Conservation (phyloP, 2,113 vertebrate genomes). For the Proterorhinus semilunaris region DNA sequence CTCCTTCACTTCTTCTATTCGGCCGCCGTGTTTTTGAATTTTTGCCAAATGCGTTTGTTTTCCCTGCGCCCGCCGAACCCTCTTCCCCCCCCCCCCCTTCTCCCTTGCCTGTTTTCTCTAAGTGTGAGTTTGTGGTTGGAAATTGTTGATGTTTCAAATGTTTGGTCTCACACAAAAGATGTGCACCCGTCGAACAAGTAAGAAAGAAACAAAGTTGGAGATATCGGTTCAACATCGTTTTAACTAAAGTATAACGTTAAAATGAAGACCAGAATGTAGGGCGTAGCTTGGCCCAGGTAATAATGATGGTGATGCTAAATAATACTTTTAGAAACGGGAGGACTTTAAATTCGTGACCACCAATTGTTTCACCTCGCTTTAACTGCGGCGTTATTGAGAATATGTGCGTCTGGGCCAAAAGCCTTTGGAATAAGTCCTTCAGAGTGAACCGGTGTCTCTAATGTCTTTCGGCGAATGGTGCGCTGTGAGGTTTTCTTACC, state of each 20-base stretch:
- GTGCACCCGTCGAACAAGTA: neutral
- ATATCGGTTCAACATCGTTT: neutral
- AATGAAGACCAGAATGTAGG: neutral
- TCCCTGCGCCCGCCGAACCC: no score
- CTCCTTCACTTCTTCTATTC: constrained; percentile 22
- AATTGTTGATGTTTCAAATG: constrained; percentile 31
- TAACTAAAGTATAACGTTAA: constrained; percentile 11
- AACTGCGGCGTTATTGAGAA: neutral
- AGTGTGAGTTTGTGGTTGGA: constrained; percentile 39
- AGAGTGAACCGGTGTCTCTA: neutral
- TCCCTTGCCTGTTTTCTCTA: constrained; percentile 31
- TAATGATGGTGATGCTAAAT: no score
- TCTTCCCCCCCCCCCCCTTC: neutral
- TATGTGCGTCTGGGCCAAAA: neutral
- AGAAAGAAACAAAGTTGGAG: neutral
- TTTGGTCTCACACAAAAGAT: constrained; percentile 19
- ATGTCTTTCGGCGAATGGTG: constrained; percentile 33
- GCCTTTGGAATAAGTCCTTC: neutral
- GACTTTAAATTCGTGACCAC: no score
- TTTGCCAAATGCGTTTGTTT: constrained; percentile 54
- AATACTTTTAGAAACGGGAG: no score
- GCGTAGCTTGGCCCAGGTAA: neutral
- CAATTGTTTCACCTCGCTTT: no score
- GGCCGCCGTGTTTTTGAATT: constrained; percentile 15
- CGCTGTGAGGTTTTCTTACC: constrained; percentile 40